phyloP scores from a whole-genome alignment of 2,113 vertebrate species.

The Seriola rivoliana region DNA sequence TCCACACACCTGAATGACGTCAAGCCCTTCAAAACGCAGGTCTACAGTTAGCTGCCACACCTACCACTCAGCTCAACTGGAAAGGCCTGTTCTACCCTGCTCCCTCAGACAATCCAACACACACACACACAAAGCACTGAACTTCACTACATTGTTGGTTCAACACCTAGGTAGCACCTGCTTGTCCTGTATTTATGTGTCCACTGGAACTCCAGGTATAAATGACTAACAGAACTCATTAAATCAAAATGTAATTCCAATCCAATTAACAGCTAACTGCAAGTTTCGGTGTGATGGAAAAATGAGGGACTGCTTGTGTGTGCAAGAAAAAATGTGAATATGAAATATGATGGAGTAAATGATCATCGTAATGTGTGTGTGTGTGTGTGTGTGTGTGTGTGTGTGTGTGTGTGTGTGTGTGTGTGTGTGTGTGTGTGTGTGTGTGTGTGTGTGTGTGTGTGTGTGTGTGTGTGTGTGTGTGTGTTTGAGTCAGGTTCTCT shows the following conservation, averaged over 20 bases:
- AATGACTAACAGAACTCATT: conserved; percentile 1
- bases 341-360: conserved; percentile 2
- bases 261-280: conserved; percentile 27
- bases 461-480: conserved; percentile 8
- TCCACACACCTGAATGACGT: conserved; percentile 72
- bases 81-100: conserved; percentile 79
- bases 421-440: conserved; percentile 17
- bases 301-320: neutral
- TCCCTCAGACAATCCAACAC: conserved; percentile 25
- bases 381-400: conserved; percentile 16
- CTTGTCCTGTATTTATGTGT: conserved; percentile 6
- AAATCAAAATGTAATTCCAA: conserved; percentile 13
- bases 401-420: conserved; percentile 17
- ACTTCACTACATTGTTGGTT: conserved; percentile 36
- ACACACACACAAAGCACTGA: conserved; percentile 33
- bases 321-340: conserved; percentile 8
- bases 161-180: conserved; percentile 35
- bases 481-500: conserved; percentile 46
- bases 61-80: conserved; percentile 76
- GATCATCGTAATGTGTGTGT: neutral
- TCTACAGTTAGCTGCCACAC: conserved; percentile 74
- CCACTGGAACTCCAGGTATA: neutral
- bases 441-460: neutral
- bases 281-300: conserved; percentile 3
- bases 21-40: conserved; percentile 60